Percentiles rank a stretch among this genome's conserved stretches.
phyloP scores from a whole-genome alignment of 2,113 vertebrate genomes.

The Tangachromis dhanisi region DNA sequence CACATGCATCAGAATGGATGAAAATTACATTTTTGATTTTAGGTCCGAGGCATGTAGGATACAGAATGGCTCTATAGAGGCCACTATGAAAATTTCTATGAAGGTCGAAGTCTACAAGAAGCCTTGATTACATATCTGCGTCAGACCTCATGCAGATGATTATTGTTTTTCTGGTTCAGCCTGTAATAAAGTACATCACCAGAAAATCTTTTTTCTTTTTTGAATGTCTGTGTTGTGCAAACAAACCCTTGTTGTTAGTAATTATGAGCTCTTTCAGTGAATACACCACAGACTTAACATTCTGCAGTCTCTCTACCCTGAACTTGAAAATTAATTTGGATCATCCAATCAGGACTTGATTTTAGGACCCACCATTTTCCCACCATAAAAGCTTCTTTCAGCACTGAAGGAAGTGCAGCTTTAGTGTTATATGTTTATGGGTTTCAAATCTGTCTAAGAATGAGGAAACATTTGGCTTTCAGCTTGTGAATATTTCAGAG shows the following conservation, averaged over 20 bases:
- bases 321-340: neutral
- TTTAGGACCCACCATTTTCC: neutral
- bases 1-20: neutral
- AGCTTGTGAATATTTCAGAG: neutral
- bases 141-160: neutral
- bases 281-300: neutral
- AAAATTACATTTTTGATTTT: neutral
- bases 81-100: neutral
- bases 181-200: neutral
- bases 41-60: neutral
- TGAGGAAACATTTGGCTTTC: neutral
- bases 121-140: neutral
- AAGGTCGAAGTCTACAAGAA: neutral
- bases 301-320: neutral
- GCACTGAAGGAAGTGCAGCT: neutral
- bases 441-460: conserved; percentile 2
- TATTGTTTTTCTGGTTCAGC: neutral
- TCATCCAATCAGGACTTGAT: neutral
- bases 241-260: neutral
- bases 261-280: neutral
- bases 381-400: neutral
- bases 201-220: neutral
- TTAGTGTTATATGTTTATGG: neutral
- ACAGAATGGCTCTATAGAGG: neutral
- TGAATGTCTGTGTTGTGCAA: neutral